Evolutionary conservation across 2,113 vertebrate genomes (phyloP).

Genomic region (Hyperoodon ampullatus): DNA sequence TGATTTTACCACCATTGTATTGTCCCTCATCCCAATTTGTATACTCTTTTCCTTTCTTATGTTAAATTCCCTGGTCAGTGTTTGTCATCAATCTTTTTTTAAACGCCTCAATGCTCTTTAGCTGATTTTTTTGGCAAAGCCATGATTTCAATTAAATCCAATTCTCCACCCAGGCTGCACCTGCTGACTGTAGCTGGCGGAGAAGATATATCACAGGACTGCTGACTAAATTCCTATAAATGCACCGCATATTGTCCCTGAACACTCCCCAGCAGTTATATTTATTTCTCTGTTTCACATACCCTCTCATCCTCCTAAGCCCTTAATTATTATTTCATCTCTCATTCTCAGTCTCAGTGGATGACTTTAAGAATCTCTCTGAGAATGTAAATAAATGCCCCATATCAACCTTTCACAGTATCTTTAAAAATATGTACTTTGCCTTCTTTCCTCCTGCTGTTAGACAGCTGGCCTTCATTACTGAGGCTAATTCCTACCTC

Average conservation of each 20-base stretch:
- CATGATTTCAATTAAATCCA: not conserved
- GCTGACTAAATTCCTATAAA: not conserved
- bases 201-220: not conserved
- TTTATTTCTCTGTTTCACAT: not conserved
- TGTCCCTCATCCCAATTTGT: not conserved
- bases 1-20: not conserved
- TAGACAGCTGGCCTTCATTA: not conserved
- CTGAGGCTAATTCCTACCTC: not conserved
- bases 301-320: not conserved
- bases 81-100: not conserved
- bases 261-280: not conserved
- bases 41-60: not conserved
- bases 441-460: not conserved
- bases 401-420: not conserved
- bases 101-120: not conserved
- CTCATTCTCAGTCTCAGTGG: not conserved
- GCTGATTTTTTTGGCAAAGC: not conserved
- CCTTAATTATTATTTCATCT: not conserved
- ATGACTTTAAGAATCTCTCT: not conserved
- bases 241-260: not conserved
- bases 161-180: not conserved
- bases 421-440: not conserved
- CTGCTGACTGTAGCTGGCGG: not conserved
- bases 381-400: not conserved
- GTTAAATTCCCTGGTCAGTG: not conserved